Evolutionary conservation across 2,113 vertebrate genomes (phyloP), one percentile per base, ranked within the genome.

Genomic region (Paralichthys olivaceus): DNA sequence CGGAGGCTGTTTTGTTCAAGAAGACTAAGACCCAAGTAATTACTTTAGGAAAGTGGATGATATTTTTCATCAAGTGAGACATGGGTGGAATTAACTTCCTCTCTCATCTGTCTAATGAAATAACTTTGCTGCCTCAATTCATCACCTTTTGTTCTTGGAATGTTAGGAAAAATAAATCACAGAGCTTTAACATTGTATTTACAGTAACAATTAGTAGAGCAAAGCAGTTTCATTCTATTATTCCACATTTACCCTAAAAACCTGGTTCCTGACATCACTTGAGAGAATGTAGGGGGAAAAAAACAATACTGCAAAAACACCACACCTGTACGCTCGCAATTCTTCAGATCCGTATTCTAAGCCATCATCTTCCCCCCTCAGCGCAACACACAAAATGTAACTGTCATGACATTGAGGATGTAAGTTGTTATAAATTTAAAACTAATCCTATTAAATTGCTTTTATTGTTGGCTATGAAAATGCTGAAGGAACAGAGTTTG

Each of bases 1-100:
- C n/a, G 45, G 63, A 29, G 43, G 20, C 54, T 78, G 55, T 68
- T 79, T 81, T 75, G 71, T 81, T 78, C 60, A 57, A 75, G 78
- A 37, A 56, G 58, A 75, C 61, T 70, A 45, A 57, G 22, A 79
- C 59, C 26, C 59, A 17, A 47, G 55, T 77, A 55, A 75, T 84
- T 69, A 71, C 71, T 79, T 69, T 8, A 17, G 65, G 28, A 45
- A 60, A 77, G 64, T 71, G 66, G 64, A 51, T 79, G 62, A 70
- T 58, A 61, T 77, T 75, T 74, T 68, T 80, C 72, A 77, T 59
- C 6, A 77, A 40, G 12, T 66, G 32, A 65, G 60, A 72, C 51
- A 40, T 22, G 29, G 55, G 56, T 69, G 32, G 60, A 86, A 86
- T 77, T 32, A 71, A 72, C 40, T 56, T 70, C 56, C 53, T 26